Evolutionary conservation across 2,797 vertebrate species (phyloP).

Genomic region (Odontamblyopus rebecca): DNA sequence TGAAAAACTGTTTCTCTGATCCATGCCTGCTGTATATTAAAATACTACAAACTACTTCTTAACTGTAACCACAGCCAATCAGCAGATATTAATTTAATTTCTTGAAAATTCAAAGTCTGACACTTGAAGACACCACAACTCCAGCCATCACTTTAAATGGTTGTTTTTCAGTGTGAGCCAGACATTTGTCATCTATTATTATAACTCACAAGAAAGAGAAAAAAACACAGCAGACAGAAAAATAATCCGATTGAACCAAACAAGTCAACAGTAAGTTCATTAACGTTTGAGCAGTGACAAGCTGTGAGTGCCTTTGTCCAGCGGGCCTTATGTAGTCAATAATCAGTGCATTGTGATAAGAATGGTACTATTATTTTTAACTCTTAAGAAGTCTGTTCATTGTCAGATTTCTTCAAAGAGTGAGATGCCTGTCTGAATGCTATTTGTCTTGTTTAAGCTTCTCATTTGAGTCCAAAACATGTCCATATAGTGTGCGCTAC

Average conservation of each 20-base stretch:
- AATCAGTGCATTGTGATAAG: conserved; percentile 64
- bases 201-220: conserved; percentile 16
- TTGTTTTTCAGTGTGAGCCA: conserved; percentile 41
- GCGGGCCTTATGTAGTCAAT: conserved; percentile 70
- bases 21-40: background rate
- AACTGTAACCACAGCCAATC: background rate
- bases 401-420: conserved; percentile 73
- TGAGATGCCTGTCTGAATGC: conserved; percentile 53
- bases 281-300: conserved; percentile 68
- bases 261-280: conserved; percentile 57
- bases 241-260: conserved; percentile 46
- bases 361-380: conserved; percentile 71
- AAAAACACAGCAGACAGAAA: conserved; percentile 38
- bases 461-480: conserved; percentile 63
- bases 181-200: conserved; percentile 52
- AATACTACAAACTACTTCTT: background rate
- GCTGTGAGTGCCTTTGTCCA: conserved; percentile 49
- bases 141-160: conserved; percentile 31
- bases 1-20: background rate
- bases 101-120: conserved; percentile 24
- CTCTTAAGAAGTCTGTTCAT: conserved; percentile 67
- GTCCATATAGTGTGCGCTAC: conserved; percentile 45
- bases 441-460: conserved; percentile 53
- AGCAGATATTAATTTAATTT: conserved; percentile 3
- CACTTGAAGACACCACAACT: conserved; percentile 34